Percentiles rank a stretch among this genome's conserved stretches.
Conservation (phyloP, 2,113 vertebrate species). For the Hipposideros armiger region DNA sequence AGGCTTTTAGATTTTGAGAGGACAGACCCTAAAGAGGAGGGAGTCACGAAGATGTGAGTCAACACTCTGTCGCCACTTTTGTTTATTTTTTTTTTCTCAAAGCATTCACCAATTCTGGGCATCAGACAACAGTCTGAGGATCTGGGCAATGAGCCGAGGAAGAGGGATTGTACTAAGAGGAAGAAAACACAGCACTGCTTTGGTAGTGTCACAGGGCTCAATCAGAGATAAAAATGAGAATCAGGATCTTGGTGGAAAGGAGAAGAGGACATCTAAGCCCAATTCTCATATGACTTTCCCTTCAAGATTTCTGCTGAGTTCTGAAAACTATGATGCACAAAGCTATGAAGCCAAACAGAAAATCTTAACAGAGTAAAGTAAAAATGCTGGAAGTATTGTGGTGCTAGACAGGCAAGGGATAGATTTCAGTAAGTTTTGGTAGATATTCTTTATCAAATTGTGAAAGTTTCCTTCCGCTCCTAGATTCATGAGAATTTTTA, state of each 20-base stretch:
- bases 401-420: neutral
- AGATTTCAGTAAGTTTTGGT: neutral
- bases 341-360: neutral
- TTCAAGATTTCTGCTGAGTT: neutral
- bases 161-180: neutral
- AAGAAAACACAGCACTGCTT: neutral
- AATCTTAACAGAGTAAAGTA: neutral
- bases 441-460: neutral
- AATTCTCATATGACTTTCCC: neutral
- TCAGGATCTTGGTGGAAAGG: neutral
- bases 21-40: neutral
- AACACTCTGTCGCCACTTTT: no score
- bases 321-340: neutral
- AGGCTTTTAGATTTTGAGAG: neutral
- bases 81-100: neutral
- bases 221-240: neutral
- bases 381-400: neutral
- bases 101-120: neutral
- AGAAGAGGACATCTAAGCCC: neutral
- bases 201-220: neutral
- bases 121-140: neutral
- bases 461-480: neutral
- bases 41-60: neutral
- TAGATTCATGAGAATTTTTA: neutral
- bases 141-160: neutral